Percentiles rank a stretch among this genome's conserved stretches.
Conservation (phyloP, 92 coral and sea anemone species). For the Plumapathes pennacea region DNA sequence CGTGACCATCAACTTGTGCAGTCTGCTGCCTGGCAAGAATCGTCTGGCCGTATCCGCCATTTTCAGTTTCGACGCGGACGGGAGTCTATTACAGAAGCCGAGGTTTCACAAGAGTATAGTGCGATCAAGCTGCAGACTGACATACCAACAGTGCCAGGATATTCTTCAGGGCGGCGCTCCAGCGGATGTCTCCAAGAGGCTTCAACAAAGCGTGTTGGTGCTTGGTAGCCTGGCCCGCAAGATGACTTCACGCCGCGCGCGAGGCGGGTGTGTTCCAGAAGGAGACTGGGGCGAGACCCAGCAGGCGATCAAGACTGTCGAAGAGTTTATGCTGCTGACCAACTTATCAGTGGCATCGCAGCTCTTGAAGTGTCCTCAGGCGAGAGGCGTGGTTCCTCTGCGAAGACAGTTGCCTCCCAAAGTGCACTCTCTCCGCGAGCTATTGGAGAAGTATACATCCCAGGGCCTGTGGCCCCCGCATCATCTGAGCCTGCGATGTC, state of each 20-base stretch:
- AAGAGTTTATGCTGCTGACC: constrained; percentile 78
- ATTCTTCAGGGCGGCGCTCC: constrained; percentile 34
- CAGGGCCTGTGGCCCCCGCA: constrained; percentile 47
- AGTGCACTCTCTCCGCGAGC: constrained; percentile 26
- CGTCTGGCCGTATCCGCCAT: constrained; percentile 76
- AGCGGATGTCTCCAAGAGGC: constrained; percentile 27
- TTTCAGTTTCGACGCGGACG: constrained; percentile 63
- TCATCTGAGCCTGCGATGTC: constrained; percentile 44
- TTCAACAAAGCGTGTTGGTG: constrained; percentile 39
- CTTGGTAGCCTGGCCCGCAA: constrained; percentile 69
- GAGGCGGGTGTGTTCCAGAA: constrained; percentile 48
- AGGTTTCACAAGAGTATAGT: constrained; percentile 78
- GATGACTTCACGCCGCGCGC: constrained; percentile 74
- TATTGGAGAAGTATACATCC: constrained; percentile 46
- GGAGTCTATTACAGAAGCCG: constrained; percentile 45
- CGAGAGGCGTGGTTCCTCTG: constrained; percentile 56
- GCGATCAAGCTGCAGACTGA: constrained; percentile 61
- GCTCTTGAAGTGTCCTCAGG: constrained; percentile 38
- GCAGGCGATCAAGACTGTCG: constrained; percentile 63
- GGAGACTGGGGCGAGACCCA: constrained; percentile 8
- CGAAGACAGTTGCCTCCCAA: constrained; percentile 86
- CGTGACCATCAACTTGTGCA: constrained; percentile 67
- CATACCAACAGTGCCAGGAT: constrained; percentile 80
- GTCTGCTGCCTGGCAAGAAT: constrained; percentile 74
- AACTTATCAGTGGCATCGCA: constrained; percentile 72